Evolutionary conservation across 2,113 vertebrate species (phyloP), one percentile per base, ranked within the genome.

Genomic region (Alouatta palliata): DNA sequence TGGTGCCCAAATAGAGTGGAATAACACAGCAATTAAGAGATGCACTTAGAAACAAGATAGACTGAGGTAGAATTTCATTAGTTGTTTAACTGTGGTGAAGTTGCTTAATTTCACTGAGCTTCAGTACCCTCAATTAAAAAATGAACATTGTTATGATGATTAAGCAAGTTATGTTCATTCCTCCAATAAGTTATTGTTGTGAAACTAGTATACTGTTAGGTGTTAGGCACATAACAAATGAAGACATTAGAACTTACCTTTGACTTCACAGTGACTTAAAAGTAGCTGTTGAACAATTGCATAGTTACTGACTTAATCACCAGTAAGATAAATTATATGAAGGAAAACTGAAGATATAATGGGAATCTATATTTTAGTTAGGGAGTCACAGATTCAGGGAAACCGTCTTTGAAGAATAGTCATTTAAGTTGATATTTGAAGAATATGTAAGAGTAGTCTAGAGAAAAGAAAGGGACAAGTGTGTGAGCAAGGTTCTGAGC

Each of bases 21-120:
- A 30, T 32, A 83, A 23, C 47, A 49, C 13, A 58, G 0, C 64
- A 43, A 83, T 35, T 77, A 54, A 90, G 70, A 80, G 6, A 21
- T 47, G 35, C 30, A 8, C n/a, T 93, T 91, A 70, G 37, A 89
- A 88, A 79, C 37, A 19, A 64, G 61, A 19, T 4, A 71, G 54
- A 80, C 8, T 32, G 32, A 76, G 35, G 25, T 79, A 27, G 54
- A 91, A 73, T 47, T 17, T 83, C 49, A 81, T 75, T 87, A 89
- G 47, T 71, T 93, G 21, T 88, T 23, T 83, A 92, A 32, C 84
- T 30, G 0, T 79, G 87, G 30, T 52, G 49, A 91, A 43, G 27
- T 61, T 66, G 32, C 64, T 93, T 92, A 79, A 58, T 88, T 96
- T 92, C 12, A 80, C 32, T 80, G 66, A 87, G 85, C 14, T 66